Base-by-base conservation (phyloP, 2,113 vertebrate genomes). In the Elgaria multicarinata region DNA sequence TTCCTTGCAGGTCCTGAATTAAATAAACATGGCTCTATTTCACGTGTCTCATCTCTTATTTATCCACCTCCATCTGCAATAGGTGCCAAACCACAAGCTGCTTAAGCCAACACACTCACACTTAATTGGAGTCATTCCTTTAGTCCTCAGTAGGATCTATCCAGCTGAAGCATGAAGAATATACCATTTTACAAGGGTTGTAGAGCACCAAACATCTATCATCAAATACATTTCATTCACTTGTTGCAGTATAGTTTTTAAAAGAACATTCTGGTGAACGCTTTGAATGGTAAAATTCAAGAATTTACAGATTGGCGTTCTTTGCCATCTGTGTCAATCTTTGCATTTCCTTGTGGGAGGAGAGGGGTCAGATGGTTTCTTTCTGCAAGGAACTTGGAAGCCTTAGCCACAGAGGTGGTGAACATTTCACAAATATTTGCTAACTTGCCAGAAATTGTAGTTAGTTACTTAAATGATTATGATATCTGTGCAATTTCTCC, bases 311-410 rank as follows among this genome's bases (percentile, higher is more conserved):
- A 78, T 22, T 14, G n/a, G 42, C 12, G 86, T 88, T 88, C 20
- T 87, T 87, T 77, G 71, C 24, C 36, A 58, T 64, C 62, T 53
- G 44, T 20, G 24, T 76, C 83, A 39, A 42, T 66, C 39, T 22
- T 66, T 71, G 7, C 24, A 28, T 89, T 44, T n/a, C 36, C 31
- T 4, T 85, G 69, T 53, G 66, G 42, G 2, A 13, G 31, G 18
- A 80, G 46, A 50, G 67, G 79, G 18, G 75, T 31, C 6, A 42
- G 26, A 33, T 62, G 10, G 4, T 79, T 79, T 87, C 44, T 42
- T 89, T 87, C 89, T 79, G 9, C 31, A 89, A 82, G 13, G 4
- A 78, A 14, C 14, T 75, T 64, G 80, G 71, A 83, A 76, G 58
- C 28, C 64, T 36, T 74, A 66, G 28, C 18, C 33, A 76, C 8